Evolutionary conservation across 2,113 vertebrate genomes (phyloP), one percentile per base, ranked within the genome.

Genomic region (Carollia perspicillata): DNA sequence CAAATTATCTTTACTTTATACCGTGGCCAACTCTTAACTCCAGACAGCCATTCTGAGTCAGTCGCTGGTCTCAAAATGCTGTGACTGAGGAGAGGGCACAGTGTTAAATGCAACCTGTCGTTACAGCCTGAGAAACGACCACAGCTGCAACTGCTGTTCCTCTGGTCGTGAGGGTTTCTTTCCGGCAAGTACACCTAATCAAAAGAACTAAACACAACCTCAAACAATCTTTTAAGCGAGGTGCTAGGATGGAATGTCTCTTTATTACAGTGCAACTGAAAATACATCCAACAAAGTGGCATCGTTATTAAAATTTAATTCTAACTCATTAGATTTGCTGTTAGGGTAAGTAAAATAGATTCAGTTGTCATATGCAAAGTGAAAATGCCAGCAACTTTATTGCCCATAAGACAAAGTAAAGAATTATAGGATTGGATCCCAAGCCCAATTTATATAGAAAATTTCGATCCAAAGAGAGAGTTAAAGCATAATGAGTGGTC

Each of bases 1-100:
- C 47, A 66, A 96, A 92, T 96, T 72, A 84, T 89, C 72, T 87
- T 90, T 85, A 74, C 28, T 80, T 23, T 65, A 16, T 63, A n/a
- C 37, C n/a, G 8, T n/a, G 26, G 58, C 90, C 75, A 72, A 10
- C n/a, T 93, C 37, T 42, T 51, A 77, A n/a, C 12, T 81, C 66
- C 42, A 44, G 79, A 81, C 3, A 87, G 79, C 35, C 51, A 22
- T 58, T 93, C 96, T 40, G 68, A 90, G 58, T 63, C 69, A 90
- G 58, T 63, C 69, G 40, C 22, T 72, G 30, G 44, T 88, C 80
- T 92, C 79, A 37, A 80, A n/a, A 84, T 37, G 80, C 60, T n/a
- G 58, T 33, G 14, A 90, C 47, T 55, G 20, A 66, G 37, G 47
- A 81, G 42, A 94, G 30, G 30, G 44, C 47, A 5, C 7, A 72